Evolutionary conservation across 2,797 vertebrate genomes (phyloP).

Genomic region (Sebastes cheni): DNA sequence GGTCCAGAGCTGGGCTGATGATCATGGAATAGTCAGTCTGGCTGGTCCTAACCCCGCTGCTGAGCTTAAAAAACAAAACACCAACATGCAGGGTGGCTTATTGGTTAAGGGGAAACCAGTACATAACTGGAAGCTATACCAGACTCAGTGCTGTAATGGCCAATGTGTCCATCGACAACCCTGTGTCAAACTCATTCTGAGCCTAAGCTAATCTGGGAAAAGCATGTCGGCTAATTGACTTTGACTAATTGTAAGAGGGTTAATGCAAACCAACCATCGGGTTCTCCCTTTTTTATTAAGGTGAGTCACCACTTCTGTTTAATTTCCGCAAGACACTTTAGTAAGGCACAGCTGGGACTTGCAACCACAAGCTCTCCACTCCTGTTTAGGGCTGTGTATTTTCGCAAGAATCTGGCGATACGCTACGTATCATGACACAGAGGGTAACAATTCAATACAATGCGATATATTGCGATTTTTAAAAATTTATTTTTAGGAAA

Average conservation of each 20-base stretch:
- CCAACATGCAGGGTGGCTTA: constrained; percentile 14
- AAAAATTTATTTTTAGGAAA: no score
- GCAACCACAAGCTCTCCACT: not conserved
- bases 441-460: no score
- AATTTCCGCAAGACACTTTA: not conserved
- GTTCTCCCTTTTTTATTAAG: constrained; percentile 22
- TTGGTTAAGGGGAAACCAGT: not conserved
- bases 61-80: constrained; percentile 28
- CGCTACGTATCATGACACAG: no score
- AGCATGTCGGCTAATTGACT: constrained; percentile 1
- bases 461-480: no score
- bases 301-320: constrained; percentile 28
- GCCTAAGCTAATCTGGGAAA: constrained; percentile 6
- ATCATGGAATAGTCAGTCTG: constrained; percentile 59
- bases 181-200: not conserved
- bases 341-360: constrained; percentile 7
- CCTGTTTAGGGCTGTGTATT: no score
- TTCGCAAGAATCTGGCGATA: no score
- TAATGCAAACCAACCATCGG: constrained; percentile 22
- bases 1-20: constrained; percentile 64
- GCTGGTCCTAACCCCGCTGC: constrained; percentile 16
- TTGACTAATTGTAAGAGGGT: not conserved
- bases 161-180: not conserved
- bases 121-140: not conserved
- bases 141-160: not conserved